A percentile compares a stretch with the other conserved stretches of the same genome.
These are phyloP conservation scores for Tiaroga cobitis DNA, from an alignment of 2,797 vertebrate species.

Conservation along the genomic window DNA sequence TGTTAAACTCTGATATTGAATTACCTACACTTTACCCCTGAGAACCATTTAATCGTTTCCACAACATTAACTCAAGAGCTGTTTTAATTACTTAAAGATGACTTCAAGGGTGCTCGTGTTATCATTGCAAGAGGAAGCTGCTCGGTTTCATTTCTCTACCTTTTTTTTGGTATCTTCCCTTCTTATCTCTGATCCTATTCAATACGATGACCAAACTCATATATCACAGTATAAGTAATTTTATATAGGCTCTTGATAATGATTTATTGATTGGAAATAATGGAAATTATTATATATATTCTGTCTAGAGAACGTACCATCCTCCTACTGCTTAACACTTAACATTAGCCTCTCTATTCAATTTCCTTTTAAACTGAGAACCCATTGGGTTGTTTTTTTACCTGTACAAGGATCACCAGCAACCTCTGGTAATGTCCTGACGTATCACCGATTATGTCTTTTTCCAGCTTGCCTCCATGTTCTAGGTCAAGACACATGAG, in stretches of 20 bases:
- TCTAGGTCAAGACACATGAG: slow-evolving; percentile 79
- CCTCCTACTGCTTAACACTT: not conserved
- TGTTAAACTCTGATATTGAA: slow-evolving; percentile 48
- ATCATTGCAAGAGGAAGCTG: slow-evolving; percentile 61
- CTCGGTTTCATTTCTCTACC: slow-evolving; percentile 34
- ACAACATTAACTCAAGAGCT: slow-evolving; percentile 32
- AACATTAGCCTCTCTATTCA: not conserved
- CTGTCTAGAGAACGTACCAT: not conserved
- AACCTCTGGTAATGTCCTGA: slow-evolving; percentile 89
- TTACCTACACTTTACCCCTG: slow-evolving; percentile 42
- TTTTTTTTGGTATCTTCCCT: slow-evolving; percentile 53
- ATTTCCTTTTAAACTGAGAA: not conserved
- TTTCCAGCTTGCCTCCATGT: slow-evolving; percentile 86
- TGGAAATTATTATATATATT: not conserved
- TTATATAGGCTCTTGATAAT: not conserved
- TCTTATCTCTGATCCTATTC: slow-evolving; percentile 66
- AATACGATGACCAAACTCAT: not conserved
- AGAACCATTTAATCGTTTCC: slow-evolving; percentile 52
- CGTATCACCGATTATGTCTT: slow-evolving; percentile 89
- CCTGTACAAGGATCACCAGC: slow-evolving; percentile 93
- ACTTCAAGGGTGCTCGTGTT: slow-evolving; percentile 64
- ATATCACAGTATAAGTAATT: not conserved
- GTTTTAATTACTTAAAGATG: slow-evolving; percentile 69
- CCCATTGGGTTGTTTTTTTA: slow-evolving; percentile 58
- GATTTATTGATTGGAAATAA: not conserved